Evolutionary conservation across 2,888 invertebrate genomes (phyloP).

Genomic region (Nephrotoma guestfalica): DNA sequence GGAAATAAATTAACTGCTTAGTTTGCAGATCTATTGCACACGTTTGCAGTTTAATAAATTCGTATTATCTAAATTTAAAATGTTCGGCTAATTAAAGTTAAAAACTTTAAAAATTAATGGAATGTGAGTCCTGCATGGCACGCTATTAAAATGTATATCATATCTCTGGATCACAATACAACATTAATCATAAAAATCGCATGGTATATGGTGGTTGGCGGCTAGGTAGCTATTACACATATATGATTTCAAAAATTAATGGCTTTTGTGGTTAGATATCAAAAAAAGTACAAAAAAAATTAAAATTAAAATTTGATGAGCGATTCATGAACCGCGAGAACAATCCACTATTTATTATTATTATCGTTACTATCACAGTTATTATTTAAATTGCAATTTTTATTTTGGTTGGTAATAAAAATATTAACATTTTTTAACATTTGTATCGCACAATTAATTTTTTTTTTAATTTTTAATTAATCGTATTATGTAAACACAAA

Average conservation of each 20-base stretch:
- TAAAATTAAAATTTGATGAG: neutral
- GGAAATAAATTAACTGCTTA: too few species aligned
- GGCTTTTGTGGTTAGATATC: neutral
- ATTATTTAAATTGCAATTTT: neutral
- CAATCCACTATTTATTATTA: neutral
- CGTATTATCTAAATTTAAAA: too few species aligned
- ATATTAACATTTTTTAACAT: neutral
- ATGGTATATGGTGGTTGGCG: too few species aligned
- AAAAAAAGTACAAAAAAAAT: neutral
- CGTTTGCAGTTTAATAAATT: too few species aligned
- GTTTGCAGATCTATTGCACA: too few species aligned
- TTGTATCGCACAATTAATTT: neutral
- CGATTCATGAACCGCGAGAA: neutral
- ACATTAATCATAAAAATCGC: too few species aligned
- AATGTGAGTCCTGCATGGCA: too few species aligned
- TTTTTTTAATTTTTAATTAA: neutral
- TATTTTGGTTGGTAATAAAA: neutral
- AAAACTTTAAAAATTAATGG: too few species aligned
- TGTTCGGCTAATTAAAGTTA: too few species aligned
- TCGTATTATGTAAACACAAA: neutral
- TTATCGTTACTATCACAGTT: neutral
- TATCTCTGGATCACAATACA: too few species aligned
- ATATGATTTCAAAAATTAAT: neutral
- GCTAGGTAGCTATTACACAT: too few species aligned
- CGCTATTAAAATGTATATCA: too few species aligned